Evolutionary conservation across 2,797 vertebrate genomes (phyloP).

Genomic region (Toxotes lorentzi): DNA sequence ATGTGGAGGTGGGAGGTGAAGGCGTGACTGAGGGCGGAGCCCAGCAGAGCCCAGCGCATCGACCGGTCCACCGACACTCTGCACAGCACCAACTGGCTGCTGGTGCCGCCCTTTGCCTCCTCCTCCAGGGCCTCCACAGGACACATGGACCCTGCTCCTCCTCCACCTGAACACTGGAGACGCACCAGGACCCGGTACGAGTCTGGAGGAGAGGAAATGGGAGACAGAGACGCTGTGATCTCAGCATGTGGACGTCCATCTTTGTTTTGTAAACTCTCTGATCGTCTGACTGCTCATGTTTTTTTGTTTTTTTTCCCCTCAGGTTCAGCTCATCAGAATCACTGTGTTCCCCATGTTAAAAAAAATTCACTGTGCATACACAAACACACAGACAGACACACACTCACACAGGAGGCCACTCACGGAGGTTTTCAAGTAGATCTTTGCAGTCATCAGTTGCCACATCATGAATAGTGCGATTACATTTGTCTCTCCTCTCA

Average conservation of each 20-base stretch:
- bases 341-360: too few relatives aligned
- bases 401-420: conserved; percentile 72
- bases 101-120: conserved; percentile 42
- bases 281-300: too few relatives aligned
- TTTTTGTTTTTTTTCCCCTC: too few relatives aligned
- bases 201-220: conserved; percentile 77
- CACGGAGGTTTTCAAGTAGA: conserved; percentile 95
- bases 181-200: conserved; percentile 89
- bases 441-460: conserved; percentile 99
- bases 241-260: neutral
- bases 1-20: conserved; percentile 90
- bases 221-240: neutral
- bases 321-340: too few relatives aligned
- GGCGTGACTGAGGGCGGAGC: conserved; percentile 85
- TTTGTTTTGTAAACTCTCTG: neutral
- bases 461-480: conserved; percentile 93
- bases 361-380: neutral
- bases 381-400: conserved; percentile 3
- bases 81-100: conserved; percentile 82
- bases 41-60: conserved; percentile 90
- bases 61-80: conserved; percentile 87
- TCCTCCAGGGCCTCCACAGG: conserved; percentile 85
- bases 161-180: conserved; percentile 81
- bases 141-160: conserved; percentile 79
- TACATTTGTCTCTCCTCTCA: conserved; percentile 91